These are phyloP conservation scores for Gnathonemus longibarbis DNA, from an alignment of 2,113 vertebrate genomes.

Conservation along the genomic window DNA sequence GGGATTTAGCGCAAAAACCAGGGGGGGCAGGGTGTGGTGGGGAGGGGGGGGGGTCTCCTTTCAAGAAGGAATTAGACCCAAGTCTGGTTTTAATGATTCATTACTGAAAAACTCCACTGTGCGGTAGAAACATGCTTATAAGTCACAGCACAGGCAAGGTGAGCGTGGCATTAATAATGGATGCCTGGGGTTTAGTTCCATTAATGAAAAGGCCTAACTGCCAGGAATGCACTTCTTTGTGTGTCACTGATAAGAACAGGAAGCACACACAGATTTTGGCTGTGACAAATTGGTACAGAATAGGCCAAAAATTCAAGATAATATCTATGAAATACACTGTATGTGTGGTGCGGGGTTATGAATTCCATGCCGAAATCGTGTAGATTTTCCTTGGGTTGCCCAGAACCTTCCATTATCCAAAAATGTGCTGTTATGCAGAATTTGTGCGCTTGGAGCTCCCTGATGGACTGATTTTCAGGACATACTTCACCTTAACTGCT, in stretches of 20 bases:
- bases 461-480: neutral
- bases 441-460: neutral
- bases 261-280: neutral
- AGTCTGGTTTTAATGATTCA: constrained; percentile 34
- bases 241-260: neutral
- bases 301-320: neutral
- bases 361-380: neutral
- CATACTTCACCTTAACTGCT: neutral
- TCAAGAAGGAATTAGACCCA: constrained; percentile 30
- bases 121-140: constrained; percentile 26
- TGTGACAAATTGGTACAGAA: neutral
- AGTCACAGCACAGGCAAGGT: constrained; percentile 35
- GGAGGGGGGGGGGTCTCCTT: constrained; percentile 11
- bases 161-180: constrained; percentile 31
- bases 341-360: neutral
- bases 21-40: constrained; percentile 14
- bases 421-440: neutral
- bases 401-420: neutral
- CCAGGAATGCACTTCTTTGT: neutral
- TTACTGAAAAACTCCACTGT: constrained; percentile 24
- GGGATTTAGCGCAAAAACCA: constrained; percentile 22
- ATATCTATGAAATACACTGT: neutral
- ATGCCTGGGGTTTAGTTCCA: constrained; percentile 18
- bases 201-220: constrained; percentile 21
- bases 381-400: neutral